Percentiles rank a stretch among this genome's conserved stretches.
Evolutionary conservation across 1,140 invertebrate genomes (phyloP).

Genomic region (Apis laboriosa): DNA sequence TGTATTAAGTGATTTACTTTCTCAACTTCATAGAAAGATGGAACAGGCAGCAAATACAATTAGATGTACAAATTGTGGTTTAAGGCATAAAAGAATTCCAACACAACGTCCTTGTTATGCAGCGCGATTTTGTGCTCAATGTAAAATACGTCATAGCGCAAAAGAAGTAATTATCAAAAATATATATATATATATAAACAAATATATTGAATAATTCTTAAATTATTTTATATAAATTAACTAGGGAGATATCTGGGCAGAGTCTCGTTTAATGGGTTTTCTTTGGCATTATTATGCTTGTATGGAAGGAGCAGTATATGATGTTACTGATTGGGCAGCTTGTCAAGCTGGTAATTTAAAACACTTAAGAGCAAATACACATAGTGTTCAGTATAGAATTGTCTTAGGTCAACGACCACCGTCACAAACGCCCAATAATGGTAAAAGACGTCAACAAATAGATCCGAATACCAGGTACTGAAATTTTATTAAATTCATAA

Average conservation of each 20-base stretch:
- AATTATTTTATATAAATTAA: constrained; percentile 54
- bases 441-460: constrained; percentile 74
- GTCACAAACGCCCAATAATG: constrained; percentile 72
- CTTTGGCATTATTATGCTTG: constrained; percentile 97
- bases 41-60: constrained; percentile 95
- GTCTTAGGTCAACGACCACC: constrained; percentile 87
- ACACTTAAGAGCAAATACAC: constrained; percentile 91
- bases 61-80: constrained; percentile 94
- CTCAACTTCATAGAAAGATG: constrained; percentile 95
- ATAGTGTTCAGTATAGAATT: constrained; percentile 95
- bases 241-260: constrained; percentile 97
- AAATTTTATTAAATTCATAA: constrained; percentile 11
- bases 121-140: constrained; percentile 93
- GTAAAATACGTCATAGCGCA: constrained; percentile 94
- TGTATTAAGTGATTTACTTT: constrained; percentile 90
- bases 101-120: constrained; percentile 93
- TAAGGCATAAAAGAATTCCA: constrained; percentile 91
- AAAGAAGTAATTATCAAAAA: constrained; percentile 86
- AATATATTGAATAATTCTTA: constrained; percentile 11
- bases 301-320: constrained; percentile 96
- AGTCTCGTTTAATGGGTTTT: constrained; percentile 92
- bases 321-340: constrained; percentile 97
- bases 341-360: constrained; percentile 93
- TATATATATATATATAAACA: not conserved
- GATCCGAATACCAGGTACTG: constrained; percentile 69